Base-by-base conservation (phyloP, 2,888 invertebrate genomes). In the Drosophila silvestris region DNA sequence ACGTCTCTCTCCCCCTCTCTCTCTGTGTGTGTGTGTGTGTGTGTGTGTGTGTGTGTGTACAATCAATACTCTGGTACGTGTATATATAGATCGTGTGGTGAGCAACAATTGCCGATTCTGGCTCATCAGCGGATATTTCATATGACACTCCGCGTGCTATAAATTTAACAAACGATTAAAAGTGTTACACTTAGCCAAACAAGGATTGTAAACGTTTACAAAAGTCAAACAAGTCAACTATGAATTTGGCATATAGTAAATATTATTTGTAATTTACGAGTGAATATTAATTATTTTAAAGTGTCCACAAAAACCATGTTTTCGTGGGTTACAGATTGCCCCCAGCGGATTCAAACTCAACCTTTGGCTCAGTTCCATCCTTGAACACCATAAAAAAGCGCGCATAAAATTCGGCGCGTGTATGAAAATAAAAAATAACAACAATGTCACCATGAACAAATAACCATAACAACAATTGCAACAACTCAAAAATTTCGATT, bases 11-110 rank as follows among this genome's bases (percentile, higher is more conserved):
- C 28, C 2, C 50, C 5, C 16, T 5, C 39, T 2, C 39, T 39
- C 14, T 41, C 1, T 41, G 28, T 39, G 26, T 26, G 2, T 2
- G 26, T n/a, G 1, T 19, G 1, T n/a, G n/a, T n/a, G n/a, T 41
- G 37, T 39, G 56, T 53, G 26, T 5, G 16, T 59, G 9, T 19
- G 37, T 26, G n/a, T 26, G 41, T 26, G 44, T 12, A 37, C 53
- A 62, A 57, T 35, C 47, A 30, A 69, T 63, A 47, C 52, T 64
- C 32, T 32, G 39, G 12, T 47, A 28, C 37, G 9, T 28, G 41
- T 28, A 37, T 71, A 39, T 57, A 70, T 64, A 74, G 58, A 67
- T 78, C 56, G 59, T 70, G 74, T 22, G 74, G 74, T 58, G 7
- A 30, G 22, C 19, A 35, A 28, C 47, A 32, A 70, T 53, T 47